Evolutionary conservation across 2,113 vertebrate species (phyloP), one percentile per base, ranked within the genome.

Genomic region (Peromyscus leucopus): DNA sequence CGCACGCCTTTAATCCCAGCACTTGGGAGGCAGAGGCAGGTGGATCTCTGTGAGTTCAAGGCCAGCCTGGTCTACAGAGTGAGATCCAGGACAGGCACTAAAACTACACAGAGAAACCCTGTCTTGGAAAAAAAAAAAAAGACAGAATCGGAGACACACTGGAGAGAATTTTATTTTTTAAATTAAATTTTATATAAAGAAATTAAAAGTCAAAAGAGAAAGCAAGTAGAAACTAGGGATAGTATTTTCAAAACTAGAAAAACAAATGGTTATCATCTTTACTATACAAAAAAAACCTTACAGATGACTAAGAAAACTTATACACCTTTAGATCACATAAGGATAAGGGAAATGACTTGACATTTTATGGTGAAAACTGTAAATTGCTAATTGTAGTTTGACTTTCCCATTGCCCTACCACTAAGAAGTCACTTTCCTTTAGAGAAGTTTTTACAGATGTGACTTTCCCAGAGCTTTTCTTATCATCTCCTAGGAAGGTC

Each of bases 121-220:
- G 42, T 42, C 42, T 42, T 42, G 42, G 42, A 48, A 42, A 42
- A 42, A 42, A 42, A 46, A 46, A 48, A 48, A 48, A 48, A 48
- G 46, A 48, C 46, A 61, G 46, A 78, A 76, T 9, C 26, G 24
- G 33, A n/a, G 33, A 80, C 31, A 33, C 48, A 19, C 16, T 31
- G 2, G 8, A 57, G 79, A 57, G 51, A 1, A 57, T 80, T 80
- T 80, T 19, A 36, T 59, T 59, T 59, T 59, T 59, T 82, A 6
- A 82, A 82, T 82, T 82, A 39, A 82, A 82, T 26, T 39, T 39
- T 7, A 83, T 36, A n/a, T 19, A 57, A 82, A 36, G 82, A 96
- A 85, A 67, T n/a, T n/a, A 71, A 57, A n/a, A 48, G 17, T 42
- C 65, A 93, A 69, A 90, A 86, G n/a, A 94, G 89, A 96, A 89